Percentiles rank a stretch among this genome's conserved stretches.
Evolutionary conservation across 2,888 invertebrate species (phyloP).

Genomic region (Plagodis dolabraria): DNA sequence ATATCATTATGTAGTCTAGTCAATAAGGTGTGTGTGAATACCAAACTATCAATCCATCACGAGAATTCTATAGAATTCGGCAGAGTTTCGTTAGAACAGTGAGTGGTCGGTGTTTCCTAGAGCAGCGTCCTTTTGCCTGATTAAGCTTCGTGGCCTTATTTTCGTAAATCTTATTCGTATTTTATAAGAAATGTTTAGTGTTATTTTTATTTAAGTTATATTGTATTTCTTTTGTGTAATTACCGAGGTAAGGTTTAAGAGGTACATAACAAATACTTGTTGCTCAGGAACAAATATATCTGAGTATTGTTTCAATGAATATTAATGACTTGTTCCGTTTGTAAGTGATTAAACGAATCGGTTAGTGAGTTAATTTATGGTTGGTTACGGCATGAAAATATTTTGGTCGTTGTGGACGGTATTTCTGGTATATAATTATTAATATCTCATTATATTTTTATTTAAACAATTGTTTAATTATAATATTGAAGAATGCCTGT

Average conservation of each 20-base stretch:
- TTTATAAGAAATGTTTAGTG: conserved; percentile 1
- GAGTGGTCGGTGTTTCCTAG: conserved; percentile 12
- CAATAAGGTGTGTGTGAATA: conserved; percentile 26
- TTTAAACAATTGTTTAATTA: too few relatives aligned
- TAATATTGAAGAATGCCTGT: too few relatives aligned
- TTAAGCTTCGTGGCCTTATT: conserved; percentile 7
- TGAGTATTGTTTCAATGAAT: background rate
- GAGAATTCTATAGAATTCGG: background rate
- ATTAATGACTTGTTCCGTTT: conserved; percentile 1
- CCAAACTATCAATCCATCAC: background rate
- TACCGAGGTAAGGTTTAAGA: background rate
- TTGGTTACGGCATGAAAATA: too few relatives aligned
- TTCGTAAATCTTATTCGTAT: conserved; percentile 10
- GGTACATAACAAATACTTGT: conserved; percentile 18
- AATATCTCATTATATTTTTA: too few relatives aligned
- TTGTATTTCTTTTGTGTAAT: background rate
- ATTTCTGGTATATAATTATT: too few relatives aligned
- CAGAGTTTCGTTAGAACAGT: conserved; percentile 10
- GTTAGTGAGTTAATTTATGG: background rate
- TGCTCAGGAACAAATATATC: conserved; percentile 8
- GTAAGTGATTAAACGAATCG: background rate
- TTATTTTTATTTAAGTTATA: background rate
- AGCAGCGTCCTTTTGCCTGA: background rate
- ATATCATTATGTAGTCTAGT: conserved; percentile 65
- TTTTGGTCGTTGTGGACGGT: too few relatives aligned